Conservation (phyloP, 2,797 vertebrate genomes). For the Pangasius mekongensis region DNA sequence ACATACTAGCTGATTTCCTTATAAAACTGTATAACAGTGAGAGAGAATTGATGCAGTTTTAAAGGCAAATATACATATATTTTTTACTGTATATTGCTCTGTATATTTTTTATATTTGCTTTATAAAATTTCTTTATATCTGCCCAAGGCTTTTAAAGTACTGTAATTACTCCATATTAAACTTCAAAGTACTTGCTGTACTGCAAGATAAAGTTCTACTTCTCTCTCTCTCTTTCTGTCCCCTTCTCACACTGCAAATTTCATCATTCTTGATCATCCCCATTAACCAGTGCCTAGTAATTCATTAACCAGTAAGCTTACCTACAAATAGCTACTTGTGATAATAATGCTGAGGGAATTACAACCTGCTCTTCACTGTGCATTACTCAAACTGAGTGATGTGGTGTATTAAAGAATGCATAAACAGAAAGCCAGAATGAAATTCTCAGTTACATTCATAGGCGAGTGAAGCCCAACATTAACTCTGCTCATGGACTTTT, state of each 20-base stretch:
- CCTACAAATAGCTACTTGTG: constrained; percentile 27
- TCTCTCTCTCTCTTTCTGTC: not conserved
- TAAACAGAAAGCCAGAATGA: not conserved
- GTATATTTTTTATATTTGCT: constrained; percentile 5
- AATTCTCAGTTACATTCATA: not conserved
- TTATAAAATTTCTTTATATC: not conserved
- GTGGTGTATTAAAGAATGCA: not conserved
- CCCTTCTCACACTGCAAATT: not conserved
- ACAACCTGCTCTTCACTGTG: not conserved
- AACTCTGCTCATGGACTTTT: not conserved
- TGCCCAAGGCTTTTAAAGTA: not conserved
- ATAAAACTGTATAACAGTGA: not conserved
- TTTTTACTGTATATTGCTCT: not conserved
- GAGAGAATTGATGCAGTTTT: not conserved
- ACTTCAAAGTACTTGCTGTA: not conserved
- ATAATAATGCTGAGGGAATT: constrained; percentile 8
- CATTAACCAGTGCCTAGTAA: constrained; percentile 25
- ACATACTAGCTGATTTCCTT: not conserved
- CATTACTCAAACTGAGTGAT: constrained; percentile 11
- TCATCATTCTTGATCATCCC: not conserved
- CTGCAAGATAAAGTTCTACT: not conserved
- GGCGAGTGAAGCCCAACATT: not conserved
- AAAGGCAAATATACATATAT: not conserved
- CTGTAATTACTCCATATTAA: constrained; percentile 9
- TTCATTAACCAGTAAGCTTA: constrained; percentile 33